These are phyloP conservation scores for Hylaea fasciaria DNA, from an alignment of 2,888 invertebrate species.

Conservation along the genomic window DNA sequence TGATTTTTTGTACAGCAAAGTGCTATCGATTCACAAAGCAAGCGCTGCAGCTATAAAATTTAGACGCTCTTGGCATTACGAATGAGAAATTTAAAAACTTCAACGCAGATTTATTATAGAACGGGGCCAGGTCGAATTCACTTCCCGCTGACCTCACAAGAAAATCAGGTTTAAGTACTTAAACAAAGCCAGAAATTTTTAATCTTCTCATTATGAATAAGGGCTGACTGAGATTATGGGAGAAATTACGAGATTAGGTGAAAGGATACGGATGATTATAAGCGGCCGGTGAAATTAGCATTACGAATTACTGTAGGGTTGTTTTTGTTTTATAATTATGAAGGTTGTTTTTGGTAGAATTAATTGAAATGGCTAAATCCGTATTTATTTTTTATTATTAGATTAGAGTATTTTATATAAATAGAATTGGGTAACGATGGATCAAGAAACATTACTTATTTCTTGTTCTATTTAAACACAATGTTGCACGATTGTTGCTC, in stretches of 20 bases:
- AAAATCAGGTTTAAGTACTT: conserved; percentile 65
- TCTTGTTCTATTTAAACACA: too few species aligned
- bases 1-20: background rate
- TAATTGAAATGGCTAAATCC: too few species aligned
- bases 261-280: conserved; percentile 47
- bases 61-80: conserved; percentile 10
- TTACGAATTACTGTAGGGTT: conserved; percentile 28
- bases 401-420: too few species aligned
- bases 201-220: conserved; percentile 74
- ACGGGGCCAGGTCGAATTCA: conserved; percentile 42
- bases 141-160: conserved; percentile 48
- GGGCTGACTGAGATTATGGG: conserved; percentile 65
- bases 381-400: too few species aligned
- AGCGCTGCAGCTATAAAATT: conserved; percentile 10
- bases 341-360: conserved; percentile 4
- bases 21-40: conserved; percentile 10
- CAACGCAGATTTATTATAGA: conserved; percentile 35
- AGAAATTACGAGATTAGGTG: conserved; percentile 63
- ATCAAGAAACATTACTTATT: background rate
- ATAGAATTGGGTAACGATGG: too few species aligned
- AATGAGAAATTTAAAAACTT: conserved; percentile 31
- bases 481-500: too few species aligned
- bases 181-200: conserved; percentile 68
- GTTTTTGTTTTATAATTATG: conserved; percentile 32
- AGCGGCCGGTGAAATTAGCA: conserved; percentile 44